These are phyloP conservation scores for Diorhabda elongata DNA, from an alignment of 1,140 invertebrate species.

Conservation along the genomic window DNA sequence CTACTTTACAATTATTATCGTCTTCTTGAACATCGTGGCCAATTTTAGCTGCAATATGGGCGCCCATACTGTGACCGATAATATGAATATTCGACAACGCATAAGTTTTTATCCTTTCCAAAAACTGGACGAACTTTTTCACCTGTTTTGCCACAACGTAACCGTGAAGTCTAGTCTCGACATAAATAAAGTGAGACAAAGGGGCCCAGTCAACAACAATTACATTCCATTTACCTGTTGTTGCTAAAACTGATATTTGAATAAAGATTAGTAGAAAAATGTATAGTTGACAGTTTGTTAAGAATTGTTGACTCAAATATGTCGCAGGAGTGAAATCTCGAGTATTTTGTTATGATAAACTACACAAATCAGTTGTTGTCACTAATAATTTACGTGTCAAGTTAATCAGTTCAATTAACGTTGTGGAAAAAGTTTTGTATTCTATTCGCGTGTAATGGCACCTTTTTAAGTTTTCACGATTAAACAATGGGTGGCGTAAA, in stretches of 20 bases:
- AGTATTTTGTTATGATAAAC: too few species aligned
- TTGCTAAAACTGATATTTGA: conserved; percentile 29
- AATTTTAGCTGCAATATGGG: conserved; percentile 42
- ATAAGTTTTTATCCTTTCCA: conserved; percentile 20
- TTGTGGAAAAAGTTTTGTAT: too few species aligned
- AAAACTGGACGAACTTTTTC: conserved; percentile 23
- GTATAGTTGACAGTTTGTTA: too few species aligned
- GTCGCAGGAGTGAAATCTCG: too few species aligned
- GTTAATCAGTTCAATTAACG: too few species aligned
- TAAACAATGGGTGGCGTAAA: too few species aligned
- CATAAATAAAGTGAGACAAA: conserved; percentile 31
- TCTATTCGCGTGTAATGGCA: too few species aligned
- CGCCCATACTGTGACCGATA: conserved; percentile 46
- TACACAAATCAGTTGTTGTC: too few species aligned
- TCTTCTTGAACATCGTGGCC: conserved; percentile 33
- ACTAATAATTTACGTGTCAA: too few species aligned
- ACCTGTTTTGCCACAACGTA: conserved; percentile 31
- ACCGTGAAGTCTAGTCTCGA: conserved; percentile 33
- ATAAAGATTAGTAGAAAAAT: too few species aligned
- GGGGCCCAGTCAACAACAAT: conserved; percentile 39
- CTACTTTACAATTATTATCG: conserved; percentile 22
- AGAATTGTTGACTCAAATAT: too few species aligned
- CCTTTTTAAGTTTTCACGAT: too few species aligned
- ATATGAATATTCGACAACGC: conserved; percentile 34
- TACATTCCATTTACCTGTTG: conserved; percentile 33